Conservation (phyloP, 2,113 vertebrate species). For the Sitta europaea region DNA sequence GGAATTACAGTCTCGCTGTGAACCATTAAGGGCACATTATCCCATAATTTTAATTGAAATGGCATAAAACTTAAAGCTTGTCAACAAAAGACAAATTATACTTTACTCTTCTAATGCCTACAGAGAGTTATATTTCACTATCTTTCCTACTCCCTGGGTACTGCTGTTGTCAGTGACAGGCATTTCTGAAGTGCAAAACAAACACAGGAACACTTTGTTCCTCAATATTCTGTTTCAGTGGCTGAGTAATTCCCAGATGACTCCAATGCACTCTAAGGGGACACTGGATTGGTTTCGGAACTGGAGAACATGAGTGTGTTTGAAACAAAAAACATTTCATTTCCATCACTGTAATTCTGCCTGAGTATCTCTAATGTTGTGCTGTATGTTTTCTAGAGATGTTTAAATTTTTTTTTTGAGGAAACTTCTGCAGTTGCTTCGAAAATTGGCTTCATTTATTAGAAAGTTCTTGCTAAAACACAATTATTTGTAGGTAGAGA, state of each 20-base stretch:
- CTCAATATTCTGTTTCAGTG: background rate
- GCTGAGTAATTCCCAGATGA: background rate
- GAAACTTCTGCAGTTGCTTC: background rate
- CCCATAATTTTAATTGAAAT: constrained; percentile 14
- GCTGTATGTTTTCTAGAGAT: background rate
- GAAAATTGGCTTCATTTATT: background rate
- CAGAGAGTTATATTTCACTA: background rate
- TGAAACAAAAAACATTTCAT: background rate
- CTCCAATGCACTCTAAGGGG: background rate
- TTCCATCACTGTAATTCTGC: background rate
- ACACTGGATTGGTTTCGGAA: background rate
- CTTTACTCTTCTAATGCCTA: background rate
- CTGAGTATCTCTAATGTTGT: background rate
- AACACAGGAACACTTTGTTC: background rate
- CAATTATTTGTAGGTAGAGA: background rate
- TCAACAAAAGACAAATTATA: background rate
- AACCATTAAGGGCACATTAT: background rate
- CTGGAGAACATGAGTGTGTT: background rate
- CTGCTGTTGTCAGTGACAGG: background rate
- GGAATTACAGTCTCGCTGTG: background rate
- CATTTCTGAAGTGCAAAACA: constrained; percentile 11
- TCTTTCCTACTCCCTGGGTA: background rate
- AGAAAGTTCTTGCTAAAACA: background rate
- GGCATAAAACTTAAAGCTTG: background rate
- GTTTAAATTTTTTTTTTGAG: background rate